Evolutionary conservation across 1,140 invertebrate genomes (phyloP).

Genomic region (Hetaerina americana): DNA sequence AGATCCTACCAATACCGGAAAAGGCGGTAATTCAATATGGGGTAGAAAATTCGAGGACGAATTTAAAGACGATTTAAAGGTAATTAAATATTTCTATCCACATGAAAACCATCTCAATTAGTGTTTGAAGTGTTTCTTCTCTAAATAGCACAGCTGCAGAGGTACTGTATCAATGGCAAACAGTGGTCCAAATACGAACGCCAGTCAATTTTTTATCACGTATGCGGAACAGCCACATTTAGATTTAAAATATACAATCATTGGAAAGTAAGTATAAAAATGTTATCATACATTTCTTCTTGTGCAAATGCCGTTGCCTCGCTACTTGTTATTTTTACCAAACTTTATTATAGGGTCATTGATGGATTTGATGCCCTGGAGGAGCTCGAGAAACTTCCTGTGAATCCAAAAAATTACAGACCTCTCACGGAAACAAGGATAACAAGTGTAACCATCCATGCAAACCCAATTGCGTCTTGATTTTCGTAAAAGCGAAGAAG

Average conservation of each 20-base stretch:
- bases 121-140: slow-evolving; percentile 9
- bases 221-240: slow-evolving; percentile 90
- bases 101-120: too few species aligned
- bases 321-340: too few species aligned
- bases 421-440: slow-evolving; percentile 75
- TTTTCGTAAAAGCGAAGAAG: background rate
- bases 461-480: slow-evolving; percentile 81
- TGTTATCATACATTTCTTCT: too few species aligned
- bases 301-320: too few species aligned
- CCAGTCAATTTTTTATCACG: slow-evolving; percentile 95
- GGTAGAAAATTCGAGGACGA: slow-evolving; percentile 89
- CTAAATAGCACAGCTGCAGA: slow-evolving; percentile 61
- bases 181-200: slow-evolving; percentile 95
- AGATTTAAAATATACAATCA: slow-evolving; percentile 93
- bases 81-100: too few species aligned
- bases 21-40: slow-evolving; percentile 87
- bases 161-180: slow-evolving; percentile 97
- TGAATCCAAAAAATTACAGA: slow-evolving; percentile 84
- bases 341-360: slow-evolving; percentile 65
- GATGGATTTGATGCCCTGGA: slow-evolving; percentile 94
- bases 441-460: slow-evolving; percentile 85
- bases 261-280: slow-evolving; percentile 67
- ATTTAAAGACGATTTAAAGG: slow-evolving; percentile 86
- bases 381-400: slow-evolving; percentile 87
- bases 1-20: slow-evolving; percentile 89